Conservation (phyloP, 2,797 vertebrate genomes). For the Setipinna tenuifilis region DNA sequence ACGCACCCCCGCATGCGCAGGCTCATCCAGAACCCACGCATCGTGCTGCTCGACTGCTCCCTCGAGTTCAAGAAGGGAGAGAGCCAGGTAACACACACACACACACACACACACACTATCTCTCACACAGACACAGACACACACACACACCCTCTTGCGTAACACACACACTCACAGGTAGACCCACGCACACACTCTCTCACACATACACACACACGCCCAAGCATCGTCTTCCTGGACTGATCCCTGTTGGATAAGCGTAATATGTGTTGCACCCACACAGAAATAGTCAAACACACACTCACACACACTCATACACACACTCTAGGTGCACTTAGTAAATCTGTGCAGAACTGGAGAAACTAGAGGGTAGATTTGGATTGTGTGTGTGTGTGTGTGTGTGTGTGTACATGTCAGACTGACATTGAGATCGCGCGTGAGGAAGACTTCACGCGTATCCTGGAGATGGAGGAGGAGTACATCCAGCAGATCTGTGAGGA, state of each 20-base stretch:
- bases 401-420: conserved; percentile 74
- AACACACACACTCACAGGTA: neutral
- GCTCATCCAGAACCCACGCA: conserved; percentile 86
- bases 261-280: too few relatives aligned
- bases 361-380: too few relatives aligned
- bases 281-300: conserved; percentile 58
- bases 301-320: neutral
- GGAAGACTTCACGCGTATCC: conserved; percentile 93
- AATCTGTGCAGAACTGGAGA: too few relatives aligned
- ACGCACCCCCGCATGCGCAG: conserved; percentile 91
- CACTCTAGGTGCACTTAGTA: too few relatives aligned
- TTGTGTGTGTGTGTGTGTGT: conserved; percentile 25
- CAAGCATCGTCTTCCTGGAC: neutral
- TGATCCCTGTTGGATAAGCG: neutral
- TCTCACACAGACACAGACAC: neutral
- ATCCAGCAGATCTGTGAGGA: conserved; percentile 96
- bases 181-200: neutral
- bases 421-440: conserved; percentile 95
- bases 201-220: neutral
- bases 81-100: conserved; percentile 85
- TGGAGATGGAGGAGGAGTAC: conserved; percentile 96
- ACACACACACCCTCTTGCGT: neutral
- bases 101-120: neutral
- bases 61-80: conserved; percentile 98
- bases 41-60: conserved; percentile 91